phyloP scores from a whole-genome alignment of 2,888 invertebrate genomes.

The Deroplatys truncata region DNA sequence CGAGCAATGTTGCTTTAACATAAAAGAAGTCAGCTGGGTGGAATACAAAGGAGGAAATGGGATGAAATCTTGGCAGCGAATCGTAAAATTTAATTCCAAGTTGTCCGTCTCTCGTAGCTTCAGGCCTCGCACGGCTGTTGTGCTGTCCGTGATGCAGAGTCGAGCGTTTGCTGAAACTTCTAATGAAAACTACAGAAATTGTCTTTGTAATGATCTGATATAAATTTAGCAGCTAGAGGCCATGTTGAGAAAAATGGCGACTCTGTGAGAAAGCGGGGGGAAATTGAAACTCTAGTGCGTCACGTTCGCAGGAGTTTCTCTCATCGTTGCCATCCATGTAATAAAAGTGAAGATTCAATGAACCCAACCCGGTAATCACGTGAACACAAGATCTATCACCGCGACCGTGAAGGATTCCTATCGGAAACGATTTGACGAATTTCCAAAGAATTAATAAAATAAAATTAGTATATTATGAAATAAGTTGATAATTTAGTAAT shows the following conservation, averaged over 20 bases:
- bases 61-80: slow-evolving; percentile 13
- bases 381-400: too few relatives aligned
- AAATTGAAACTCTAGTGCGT: too few relatives aligned
- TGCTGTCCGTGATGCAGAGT: background rate
- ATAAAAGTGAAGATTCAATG: too few relatives aligned
- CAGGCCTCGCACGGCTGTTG: background rate
- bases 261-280: background rate
- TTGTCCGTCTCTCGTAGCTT: slow-evolving; percentile 8
- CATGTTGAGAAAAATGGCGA: background rate
- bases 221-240: too few relatives aligned
- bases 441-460: too few relatives aligned
- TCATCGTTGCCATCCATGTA: too few relatives aligned
- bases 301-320: too few relatives aligned
- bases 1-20: slow-evolving; percentile 16
- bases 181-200: background rate
- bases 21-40: slow-evolving; percentile 4
- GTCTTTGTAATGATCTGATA: background rate
- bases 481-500: too few relatives aligned
- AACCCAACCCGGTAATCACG: too few relatives aligned
- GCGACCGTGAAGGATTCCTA: too few relatives aligned
- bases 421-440: too few relatives aligned
- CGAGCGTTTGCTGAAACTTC: background rate
- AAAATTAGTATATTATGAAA: too few relatives aligned
- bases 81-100: slow-evolving; percentile 17
- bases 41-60: slow-evolving; percentile 11